These are phyloP conservation scores for Danaus chrysippus DNA, from an alignment of 2,888 invertebrate species.

Conservation along the genomic window DNA sequence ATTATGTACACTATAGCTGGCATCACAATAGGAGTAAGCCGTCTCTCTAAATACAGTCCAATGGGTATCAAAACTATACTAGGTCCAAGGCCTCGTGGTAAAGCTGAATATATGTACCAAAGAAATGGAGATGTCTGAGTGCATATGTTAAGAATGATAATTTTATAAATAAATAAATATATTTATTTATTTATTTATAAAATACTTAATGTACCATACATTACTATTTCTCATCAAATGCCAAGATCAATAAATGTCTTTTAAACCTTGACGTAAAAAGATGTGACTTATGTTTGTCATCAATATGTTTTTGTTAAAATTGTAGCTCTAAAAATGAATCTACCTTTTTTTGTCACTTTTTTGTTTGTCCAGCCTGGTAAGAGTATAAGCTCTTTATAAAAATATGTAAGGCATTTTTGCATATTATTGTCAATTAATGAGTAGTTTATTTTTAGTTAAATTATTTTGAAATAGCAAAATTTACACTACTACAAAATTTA, in stretches of 20 bases:
- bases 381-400: too few relatives aligned
- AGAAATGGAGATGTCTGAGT: conserved; percentile 92
- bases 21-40: conserved; percentile 83
- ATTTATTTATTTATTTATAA: not conserved
- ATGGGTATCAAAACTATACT: conserved; percentile 89
- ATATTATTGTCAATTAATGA: too few relatives aligned
- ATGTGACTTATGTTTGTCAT: too few relatives aligned
- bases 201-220: not conserved
- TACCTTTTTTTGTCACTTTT: not conserved
- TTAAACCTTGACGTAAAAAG: too few relatives aligned
- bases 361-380: not conserved
- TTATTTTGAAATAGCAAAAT: too few relatives aligned
- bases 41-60: conserved; percentile 85
- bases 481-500: too few relatives aligned
- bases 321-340: not conserved
- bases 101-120: conserved; percentile 99
- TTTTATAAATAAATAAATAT: not conserved
- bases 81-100: conserved; percentile 93
- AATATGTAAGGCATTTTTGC: too few relatives aligned
- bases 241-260: too few relatives aligned
- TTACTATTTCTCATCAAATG: too few relatives aligned
- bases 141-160: not conserved
- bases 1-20: conserved; percentile 89
- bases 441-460: too few relatives aligned
- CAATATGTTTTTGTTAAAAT: too few relatives aligned